phyloP scores from a whole-genome alignment of 2,113 vertebrate species.

The Pyxicephalus adspersus region DNA sequence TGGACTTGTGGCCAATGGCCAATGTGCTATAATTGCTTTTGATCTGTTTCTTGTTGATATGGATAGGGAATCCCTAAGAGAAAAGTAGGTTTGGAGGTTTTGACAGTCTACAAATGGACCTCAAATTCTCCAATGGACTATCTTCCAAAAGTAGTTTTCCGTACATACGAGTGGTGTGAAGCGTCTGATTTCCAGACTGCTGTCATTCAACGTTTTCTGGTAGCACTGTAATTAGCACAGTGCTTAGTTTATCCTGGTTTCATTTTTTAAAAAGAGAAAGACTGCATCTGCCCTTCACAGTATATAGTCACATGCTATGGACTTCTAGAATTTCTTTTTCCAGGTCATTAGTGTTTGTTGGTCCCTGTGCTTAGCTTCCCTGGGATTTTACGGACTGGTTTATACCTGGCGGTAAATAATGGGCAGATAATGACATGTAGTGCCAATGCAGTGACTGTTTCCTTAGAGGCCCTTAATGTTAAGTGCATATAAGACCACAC shows the following conservation, averaged over 20 bases:
- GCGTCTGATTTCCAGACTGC: slow-evolving; percentile 4
- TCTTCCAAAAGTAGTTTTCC: slow-evolving; percentile 5
- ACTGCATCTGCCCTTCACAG: background rate
- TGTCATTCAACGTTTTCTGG: background rate
- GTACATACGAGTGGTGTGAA: background rate
- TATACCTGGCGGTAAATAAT: too few species aligned
- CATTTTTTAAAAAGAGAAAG: background rate
- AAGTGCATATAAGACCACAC: too few species aligned
- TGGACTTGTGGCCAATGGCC: background rate
- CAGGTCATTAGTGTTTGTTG: background rate
- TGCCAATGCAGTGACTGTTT: too few species aligned
- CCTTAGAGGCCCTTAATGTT: too few species aligned
- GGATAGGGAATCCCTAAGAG: background rate
- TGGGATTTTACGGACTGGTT: too few species aligned
- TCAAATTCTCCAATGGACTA: background rate
- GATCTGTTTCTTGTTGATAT: slow-evolving; percentile 10
- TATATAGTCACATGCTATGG: background rate
- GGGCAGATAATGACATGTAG: too few species aligned
- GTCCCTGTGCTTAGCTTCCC: background rate
- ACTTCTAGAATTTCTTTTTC: background rate
- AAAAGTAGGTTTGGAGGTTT: background rate
- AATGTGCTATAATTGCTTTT: slow-evolving; percentile 2
- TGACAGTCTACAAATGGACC: background rate
- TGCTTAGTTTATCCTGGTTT: background rate
- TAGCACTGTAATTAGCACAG: background rate